Percentiles rank a stretch among this genome's conserved stretches.
Conservation (phyloP, 2,888 invertebrate species). For the Latrodectus hesperus region DNA sequence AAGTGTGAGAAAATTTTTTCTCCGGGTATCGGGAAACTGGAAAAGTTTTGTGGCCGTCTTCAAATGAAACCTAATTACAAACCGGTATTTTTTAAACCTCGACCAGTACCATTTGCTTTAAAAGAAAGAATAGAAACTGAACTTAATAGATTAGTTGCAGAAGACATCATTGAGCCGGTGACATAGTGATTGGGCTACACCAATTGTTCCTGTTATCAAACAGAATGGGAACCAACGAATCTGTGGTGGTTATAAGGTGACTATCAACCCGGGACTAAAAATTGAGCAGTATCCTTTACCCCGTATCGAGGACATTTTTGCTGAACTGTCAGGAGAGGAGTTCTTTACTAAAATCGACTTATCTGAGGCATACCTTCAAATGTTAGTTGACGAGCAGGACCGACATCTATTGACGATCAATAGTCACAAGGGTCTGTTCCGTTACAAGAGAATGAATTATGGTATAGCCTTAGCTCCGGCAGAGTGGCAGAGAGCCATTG, state of each 20-base stretch:
- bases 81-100: slow-evolving; percentile 49
- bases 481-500: too few species aligned
- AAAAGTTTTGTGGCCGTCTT: slow-evolving; percentile 46
- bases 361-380: too few species aligned
- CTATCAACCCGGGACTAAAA: slow-evolving; percentile 71
- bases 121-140: slow-evolving; percentile 45
- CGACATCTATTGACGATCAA: too few species aligned
- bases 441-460: too few species aligned
- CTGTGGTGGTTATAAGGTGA: slow-evolving; percentile 73
- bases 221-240: slow-evolving; percentile 71
- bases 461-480: too few species aligned
- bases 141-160: slow-evolving; percentile 42
- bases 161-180: slow-evolving; percentile 46
- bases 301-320: slow-evolving; percentile 70
- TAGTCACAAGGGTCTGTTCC: too few species aligned
- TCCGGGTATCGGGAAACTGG: slow-evolving; percentile 51
- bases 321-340: slow-evolving; percentile 59
- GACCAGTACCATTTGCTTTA: slow-evolving; percentile 45
- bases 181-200: slow-evolving; percentile 35
- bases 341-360: slow-evolving; percentile 72
- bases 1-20: slow-evolving; percentile 46
- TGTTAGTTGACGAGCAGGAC: too few species aligned
- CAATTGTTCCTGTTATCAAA: slow-evolving; percentile 26
- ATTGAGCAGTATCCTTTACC: slow-evolving; percentile 72
- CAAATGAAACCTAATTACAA: slow-evolving; percentile 49